phyloP scores from a whole-genome alignment of 92 coral and sea anemone genomes.

The Scolanthus callimorphus region DNA sequence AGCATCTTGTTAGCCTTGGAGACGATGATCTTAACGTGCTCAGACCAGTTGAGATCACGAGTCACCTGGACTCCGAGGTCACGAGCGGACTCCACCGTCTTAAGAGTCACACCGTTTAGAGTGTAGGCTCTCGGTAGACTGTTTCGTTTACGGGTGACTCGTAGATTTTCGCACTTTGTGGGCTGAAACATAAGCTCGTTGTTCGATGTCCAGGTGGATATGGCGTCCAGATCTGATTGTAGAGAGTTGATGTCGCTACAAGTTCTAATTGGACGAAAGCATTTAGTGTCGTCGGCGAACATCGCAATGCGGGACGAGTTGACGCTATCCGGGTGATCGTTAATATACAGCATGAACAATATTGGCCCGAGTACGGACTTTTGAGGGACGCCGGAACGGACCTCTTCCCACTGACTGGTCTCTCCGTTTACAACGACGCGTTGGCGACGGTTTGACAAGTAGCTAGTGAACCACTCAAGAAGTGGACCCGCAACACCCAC shows the following conservation, averaged over 20 bases:
- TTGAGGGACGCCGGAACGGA: slow-evolving; percentile 11
- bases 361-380: slow-evolving; percentile 13
- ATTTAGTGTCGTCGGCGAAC: slow-evolving; percentile 45
- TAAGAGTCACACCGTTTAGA: slow-evolving; percentile 22
- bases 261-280: slow-evolving; percentile 12
- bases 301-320: slow-evolving; percentile 12
- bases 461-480: not conserved
- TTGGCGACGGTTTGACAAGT: slow-evolving; percentile 3
- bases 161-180: slow-evolving; percentile 35
- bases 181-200: slow-evolving; percentile 19
- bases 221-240: slow-evolving; percentile 20
- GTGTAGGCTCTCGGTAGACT: slow-evolving; percentile 15
- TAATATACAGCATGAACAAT: slow-evolving; percentile 14
- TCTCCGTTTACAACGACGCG: slow-evolving; percentile 23
- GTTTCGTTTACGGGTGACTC: slow-evolving; percentile 14
- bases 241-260: slow-evolving; percentile 6
- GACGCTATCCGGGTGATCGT: slow-evolving; percentile 15
- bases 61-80: slow-evolving; percentile 30
- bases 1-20: slow-evolving; percentile 18
- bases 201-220: slow-evolving; percentile 15
- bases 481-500: slow-evolving; percentile 17
- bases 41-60: slow-evolving; percentile 7
- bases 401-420: slow-evolving; percentile 17
- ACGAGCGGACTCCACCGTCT: slow-evolving; percentile 15
- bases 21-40: slow-evolving; percentile 11